These are phyloP conservation scores for Microtus pennsylvanicus DNA, from an alignment of 2,113 vertebrate genomes.

Conservation along the genomic window DNA sequence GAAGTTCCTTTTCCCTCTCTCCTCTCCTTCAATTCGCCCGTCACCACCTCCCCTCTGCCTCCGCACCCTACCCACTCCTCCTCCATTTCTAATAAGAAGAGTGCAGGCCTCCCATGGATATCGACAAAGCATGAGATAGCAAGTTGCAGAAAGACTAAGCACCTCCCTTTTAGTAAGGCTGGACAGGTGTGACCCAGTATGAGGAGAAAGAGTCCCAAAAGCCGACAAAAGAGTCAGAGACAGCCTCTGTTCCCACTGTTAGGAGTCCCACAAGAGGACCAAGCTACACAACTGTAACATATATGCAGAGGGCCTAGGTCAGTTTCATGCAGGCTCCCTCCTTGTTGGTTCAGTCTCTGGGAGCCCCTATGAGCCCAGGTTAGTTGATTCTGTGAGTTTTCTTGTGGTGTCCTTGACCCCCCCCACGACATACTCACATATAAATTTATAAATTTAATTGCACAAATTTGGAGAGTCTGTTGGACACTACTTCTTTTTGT, in stretches of 20 bases:
- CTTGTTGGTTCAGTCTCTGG: not conserved
- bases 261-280: not conserved
- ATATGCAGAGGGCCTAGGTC: not conserved
- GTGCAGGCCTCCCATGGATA: not conserved
- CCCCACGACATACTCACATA: not conserved
- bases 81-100: not conserved
- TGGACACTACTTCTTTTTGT: constrained; percentile 18
- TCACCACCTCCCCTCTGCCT: not conserved
- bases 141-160: not conserved
- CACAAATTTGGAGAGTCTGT: constrained; percentile 7
- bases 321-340: not conserved
- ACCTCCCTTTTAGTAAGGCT: not conserved
- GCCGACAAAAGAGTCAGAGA: not conserved
- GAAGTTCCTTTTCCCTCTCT: not conserved
- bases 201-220: not conserved
- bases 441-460: constrained; percentile 28
- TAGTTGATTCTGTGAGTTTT: not conserved
- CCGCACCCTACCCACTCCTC: not conserved
- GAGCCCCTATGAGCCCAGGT: not conserved
- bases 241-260: not conserved
- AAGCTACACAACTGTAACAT: not conserved
- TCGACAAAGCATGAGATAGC: not conserved
- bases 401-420: not conserved
- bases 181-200: not conserved
- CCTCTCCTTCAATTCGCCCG: not conserved